A percentile compares a stretch with the other conserved stretches of the same genome.
Evolutionary conservation across 2,797 vertebrate species (phyloP).

Genomic region (Mus caroli): DNA sequence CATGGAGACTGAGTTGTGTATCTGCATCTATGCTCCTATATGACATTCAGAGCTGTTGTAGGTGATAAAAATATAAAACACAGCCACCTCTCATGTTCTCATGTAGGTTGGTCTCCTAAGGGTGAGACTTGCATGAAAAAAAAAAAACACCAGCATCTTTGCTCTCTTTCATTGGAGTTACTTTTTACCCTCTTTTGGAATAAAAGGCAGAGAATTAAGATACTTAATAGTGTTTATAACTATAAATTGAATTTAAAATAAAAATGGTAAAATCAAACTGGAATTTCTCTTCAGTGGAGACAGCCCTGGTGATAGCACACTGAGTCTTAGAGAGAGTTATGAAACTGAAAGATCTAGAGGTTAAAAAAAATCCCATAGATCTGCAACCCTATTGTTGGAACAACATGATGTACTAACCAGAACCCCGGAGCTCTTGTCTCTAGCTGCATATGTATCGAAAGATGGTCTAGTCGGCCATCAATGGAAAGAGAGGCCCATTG

Average conservation of each 20-base stretch:
- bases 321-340: neutral
- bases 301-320: neutral
- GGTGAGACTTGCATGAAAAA: neutral
- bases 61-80: neutral
- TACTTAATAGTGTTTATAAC: conserved; percentile 30
- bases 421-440: too few species aligned
- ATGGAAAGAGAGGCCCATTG: too few species aligned
- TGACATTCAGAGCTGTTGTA: neutral
- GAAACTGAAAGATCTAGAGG: neutral
- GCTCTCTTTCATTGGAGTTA: neutral
- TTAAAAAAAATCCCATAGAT: neutral
- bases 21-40: neutral
- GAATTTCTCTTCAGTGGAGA: neutral
- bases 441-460: too few species aligned
- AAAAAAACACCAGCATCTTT: neutral
- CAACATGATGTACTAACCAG: too few species aligned
- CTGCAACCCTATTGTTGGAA: too few species aligned
- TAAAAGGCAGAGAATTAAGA: neutral
- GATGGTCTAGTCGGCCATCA: too few species aligned
- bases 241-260: conserved; percentile 3
- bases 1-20: too few species aligned
- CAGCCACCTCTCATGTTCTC: neutral
- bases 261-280: neutral
- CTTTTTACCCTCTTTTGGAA: neutral
- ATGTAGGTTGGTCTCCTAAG: neutral